Evolutionary conservation across 2,888 invertebrate species (phyloP).

Genomic region (Cryptocephalus primarius): DNA sequence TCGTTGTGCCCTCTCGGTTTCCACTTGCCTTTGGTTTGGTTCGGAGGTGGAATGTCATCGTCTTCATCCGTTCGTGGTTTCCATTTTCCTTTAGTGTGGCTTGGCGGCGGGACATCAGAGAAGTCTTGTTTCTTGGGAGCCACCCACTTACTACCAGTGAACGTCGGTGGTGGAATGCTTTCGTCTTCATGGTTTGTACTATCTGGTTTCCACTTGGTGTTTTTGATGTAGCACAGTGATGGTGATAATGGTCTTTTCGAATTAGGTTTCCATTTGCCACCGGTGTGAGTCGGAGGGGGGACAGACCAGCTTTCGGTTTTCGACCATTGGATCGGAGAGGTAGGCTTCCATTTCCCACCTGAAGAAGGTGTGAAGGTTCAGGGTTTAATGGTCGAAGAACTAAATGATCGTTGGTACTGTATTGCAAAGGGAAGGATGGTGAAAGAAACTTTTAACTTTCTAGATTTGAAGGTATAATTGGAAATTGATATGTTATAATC

Average conservation of each 20-base stretch:
- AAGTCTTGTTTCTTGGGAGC: constrained; percentile 16
- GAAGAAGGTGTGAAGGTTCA: not conserved
- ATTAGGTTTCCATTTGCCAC: constrained; percentile 48
- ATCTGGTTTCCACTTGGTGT: constrained; percentile 44
- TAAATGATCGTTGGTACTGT: too few relatives aligned
- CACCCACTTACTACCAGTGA: constrained; percentile 52
- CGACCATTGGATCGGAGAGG: constrained; percentile 32
- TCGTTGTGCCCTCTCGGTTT: constrained; percentile 9
- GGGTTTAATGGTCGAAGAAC: too few relatives aligned
- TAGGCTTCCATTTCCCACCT: constrained; percentile 67
- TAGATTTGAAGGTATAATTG: too few relatives aligned
- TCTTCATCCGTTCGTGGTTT: constrained; percentile 33
- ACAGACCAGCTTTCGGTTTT: constrained; percentile 40
- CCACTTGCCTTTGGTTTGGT: constrained; percentile 13
- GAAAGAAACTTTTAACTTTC: too few relatives aligned
- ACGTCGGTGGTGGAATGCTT: constrained; percentile 14
- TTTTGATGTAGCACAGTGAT: constrained; percentile 1
- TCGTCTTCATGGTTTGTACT: constrained; percentile 10
- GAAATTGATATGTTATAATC: too few relatives aligned
- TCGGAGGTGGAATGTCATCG: constrained; percentile 11
- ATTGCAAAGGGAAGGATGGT: too few relatives aligned
- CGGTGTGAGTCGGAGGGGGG: constrained; percentile 44
- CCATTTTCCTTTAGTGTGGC: constrained; percentile 55
- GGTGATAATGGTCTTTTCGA: constrained; percentile 42
- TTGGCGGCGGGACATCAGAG: constrained; percentile 17